Percentiles rank a stretch among this genome's conserved stretches.
Conservation (phyloP, 2,113 vertebrate species). For the Oreochromis spilurus region DNA sequence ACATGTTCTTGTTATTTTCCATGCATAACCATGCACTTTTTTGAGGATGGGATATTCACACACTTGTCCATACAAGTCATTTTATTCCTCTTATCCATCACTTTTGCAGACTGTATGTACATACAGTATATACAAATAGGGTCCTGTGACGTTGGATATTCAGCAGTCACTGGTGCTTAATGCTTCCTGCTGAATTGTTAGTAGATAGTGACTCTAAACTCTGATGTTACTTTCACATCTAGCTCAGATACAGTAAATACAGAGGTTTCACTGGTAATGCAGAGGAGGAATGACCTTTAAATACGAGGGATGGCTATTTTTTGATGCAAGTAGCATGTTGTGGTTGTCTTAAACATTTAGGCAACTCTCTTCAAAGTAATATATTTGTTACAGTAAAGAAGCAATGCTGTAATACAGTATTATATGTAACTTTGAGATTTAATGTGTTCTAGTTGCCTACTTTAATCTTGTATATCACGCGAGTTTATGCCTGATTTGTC, state of each 20-base stretch:
- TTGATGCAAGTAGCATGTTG: not conserved
- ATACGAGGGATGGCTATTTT: accelerated
- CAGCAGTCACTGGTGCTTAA: no score
- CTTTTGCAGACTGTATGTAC: not conserved
- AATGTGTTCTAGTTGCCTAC: not conserved
- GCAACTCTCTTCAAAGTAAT: not conserved
- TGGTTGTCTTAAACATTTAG: not conserved
- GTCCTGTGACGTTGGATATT: not conserved
- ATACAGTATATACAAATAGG: accelerated
- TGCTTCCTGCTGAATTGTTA: not conserved
- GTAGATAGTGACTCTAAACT: not conserved
- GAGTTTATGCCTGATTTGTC: not conserved
- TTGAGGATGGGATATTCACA: not conserved
- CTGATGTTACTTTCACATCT: not conserved
- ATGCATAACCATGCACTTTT: no score
- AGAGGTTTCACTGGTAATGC: not conserved
- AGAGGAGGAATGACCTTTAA: not conserved
- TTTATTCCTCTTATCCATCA: not conserved
- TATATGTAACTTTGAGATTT: not conserved
- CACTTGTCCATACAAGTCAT: not conserved
- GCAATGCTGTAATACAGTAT: not conserved
- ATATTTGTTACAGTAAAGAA: not conserved
- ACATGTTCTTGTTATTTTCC: not conserved
- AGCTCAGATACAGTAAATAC: not conserved
- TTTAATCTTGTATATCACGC: not conserved